Conservation (phyloP, 92 coral and sea anemone genomes). For the Ricordea florida region DNA sequence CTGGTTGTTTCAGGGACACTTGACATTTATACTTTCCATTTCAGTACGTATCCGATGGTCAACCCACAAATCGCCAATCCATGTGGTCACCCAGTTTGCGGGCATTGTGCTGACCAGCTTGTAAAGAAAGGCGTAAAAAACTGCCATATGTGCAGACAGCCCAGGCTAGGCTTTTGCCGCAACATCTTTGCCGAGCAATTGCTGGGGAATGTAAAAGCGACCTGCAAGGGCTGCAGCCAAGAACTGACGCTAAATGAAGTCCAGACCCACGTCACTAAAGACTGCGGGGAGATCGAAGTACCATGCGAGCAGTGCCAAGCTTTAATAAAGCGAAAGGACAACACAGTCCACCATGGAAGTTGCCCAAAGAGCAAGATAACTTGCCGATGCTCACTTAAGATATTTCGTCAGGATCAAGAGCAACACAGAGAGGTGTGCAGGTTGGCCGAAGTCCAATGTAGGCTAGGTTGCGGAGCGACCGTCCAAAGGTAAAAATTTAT, state of each 20-base stretch:
- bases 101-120: neutral
- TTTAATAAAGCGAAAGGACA: neutral
- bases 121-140: neutral
- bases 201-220: neutral
- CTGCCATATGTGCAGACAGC: constrained; percentile 17
- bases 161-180: constrained; percentile 1
- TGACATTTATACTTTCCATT: neutral
- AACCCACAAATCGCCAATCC: constrained; percentile 9
- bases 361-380: neutral
- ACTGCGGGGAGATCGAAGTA: neutral
- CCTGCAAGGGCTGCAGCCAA: neutral
- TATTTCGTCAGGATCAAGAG: neutral
- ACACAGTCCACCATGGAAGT: neutral
- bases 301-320: neutral
- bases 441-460: neutral
- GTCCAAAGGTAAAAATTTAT: neutral
- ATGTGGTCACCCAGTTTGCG: constrained; percentile 2
- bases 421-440: constrained; percentile 7
- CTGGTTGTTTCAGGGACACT: neutral
- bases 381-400: neutral
- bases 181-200: neutral
- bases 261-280: neutral
- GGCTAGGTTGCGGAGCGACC: neutral
- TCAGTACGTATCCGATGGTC: constrained; percentile 21
- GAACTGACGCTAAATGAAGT: neutral